A percentile compares a stretch with the other conserved stretches of the same genome.
Conservation (phyloP, 2,797 vertebrate genomes). For the Melopsittacus undulatus region DNA sequence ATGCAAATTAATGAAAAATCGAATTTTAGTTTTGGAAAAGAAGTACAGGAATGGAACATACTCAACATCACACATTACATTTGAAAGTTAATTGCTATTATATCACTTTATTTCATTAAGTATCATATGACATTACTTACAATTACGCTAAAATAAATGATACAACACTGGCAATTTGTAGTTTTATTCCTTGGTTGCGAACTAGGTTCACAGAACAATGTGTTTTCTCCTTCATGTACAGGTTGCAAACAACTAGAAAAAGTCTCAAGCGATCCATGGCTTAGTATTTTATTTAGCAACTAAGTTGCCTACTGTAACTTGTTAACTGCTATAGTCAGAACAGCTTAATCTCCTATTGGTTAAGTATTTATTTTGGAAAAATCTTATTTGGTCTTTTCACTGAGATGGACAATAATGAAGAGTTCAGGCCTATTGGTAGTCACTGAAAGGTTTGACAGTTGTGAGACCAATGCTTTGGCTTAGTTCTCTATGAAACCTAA, state of each 20-base stretch:
- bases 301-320: not conserved
- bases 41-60: not conserved
- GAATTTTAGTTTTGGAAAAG: not conserved
- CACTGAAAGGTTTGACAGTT: not conserved
- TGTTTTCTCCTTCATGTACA: not conserved
- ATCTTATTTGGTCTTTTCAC: not conserved
- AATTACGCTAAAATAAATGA: not conserved
- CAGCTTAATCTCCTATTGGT: not conserved
- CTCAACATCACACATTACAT: not conserved
- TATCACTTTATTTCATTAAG: not conserved
- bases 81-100: not conserved
- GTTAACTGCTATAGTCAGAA: not conserved
- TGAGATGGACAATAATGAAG: not conserved
- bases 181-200: not conserved
- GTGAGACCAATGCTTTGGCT: not conserved
- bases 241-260: not conserved
- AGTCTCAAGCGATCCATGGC: fast-evolving
- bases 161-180: not conserved
- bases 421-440: not conserved
- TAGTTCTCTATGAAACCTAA: not conserved
- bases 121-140: not conserved
- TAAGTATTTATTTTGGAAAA: not conserved
- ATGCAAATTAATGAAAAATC: not conserved
- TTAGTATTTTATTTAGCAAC: not conserved
- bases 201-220: not conserved